Conservation (phyloP, 2,888 invertebrate genomes). For the Diplazon laetatorius region DNA sequence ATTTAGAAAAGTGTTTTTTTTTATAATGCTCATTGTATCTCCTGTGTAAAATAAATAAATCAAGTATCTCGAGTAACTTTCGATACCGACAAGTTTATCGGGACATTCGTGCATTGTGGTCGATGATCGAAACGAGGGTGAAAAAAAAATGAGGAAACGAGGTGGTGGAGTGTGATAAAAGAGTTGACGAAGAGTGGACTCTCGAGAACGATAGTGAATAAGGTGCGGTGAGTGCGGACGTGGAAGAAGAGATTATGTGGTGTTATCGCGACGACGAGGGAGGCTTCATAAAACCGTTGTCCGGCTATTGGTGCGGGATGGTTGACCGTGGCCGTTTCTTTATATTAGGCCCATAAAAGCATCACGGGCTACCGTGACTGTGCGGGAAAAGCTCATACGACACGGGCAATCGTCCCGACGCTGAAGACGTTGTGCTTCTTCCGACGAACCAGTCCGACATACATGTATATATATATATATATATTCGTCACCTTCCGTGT, state of each 20-base stretch:
- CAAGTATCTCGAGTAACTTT: neutral
- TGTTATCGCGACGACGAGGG: constrained; percentile 67
- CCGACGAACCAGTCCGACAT: constrained; percentile 40
- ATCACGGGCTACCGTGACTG: constrained; percentile 55
- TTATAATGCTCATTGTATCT: too few relatives aligned
- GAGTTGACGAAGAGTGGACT: neutral
- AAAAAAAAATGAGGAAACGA: constrained; percentile 7
- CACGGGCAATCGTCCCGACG: constrained; percentile 69
- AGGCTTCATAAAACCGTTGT: constrained; percentile 76
- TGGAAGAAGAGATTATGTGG: constrained; percentile 69
- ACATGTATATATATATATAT: too few relatives aligned
- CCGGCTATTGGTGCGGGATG: constrained; percentile 73
- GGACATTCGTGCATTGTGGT: neutral
- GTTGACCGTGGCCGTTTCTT: constrained; percentile 75
- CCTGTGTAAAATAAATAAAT: neutral
- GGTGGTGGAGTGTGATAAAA: neutral
- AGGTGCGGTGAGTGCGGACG: constrained; percentile 25
- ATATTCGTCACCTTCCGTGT: neutral
- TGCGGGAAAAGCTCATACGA: constrained; percentile 70
- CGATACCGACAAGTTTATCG: neutral
- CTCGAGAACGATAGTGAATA: neutral
- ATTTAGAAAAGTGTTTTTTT: too few relatives aligned
- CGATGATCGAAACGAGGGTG: neutral
- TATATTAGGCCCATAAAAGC: constrained; percentile 78
- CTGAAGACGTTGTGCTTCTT: constrained; percentile 55